phyloP scores from a whole-genome alignment of 64 coral and sea anemone genomes.

The Porites australiensis region DNA sequence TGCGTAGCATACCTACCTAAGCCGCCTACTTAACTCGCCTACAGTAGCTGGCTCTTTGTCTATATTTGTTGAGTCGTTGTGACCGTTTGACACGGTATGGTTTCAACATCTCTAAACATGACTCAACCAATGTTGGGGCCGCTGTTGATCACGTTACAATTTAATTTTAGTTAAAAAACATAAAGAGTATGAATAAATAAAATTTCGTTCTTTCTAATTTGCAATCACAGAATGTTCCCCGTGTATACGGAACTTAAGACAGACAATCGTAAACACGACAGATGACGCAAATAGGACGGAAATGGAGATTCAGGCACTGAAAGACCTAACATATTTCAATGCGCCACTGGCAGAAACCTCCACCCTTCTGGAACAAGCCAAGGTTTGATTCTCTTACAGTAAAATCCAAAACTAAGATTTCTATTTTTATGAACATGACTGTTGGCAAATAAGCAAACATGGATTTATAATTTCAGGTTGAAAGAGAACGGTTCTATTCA shows the following conservation, averaged over 20 bases:
- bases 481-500: not conserved
- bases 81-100: no score
- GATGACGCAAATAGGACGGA: not conserved
- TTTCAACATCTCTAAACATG: no score
- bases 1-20: no score
- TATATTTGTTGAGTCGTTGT: no score
- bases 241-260: constrained; percentile 5
- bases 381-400: not conserved
- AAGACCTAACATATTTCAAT: constrained; percentile 16
- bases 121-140: no score
- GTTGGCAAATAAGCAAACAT: not conserved
- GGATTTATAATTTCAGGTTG: not conserved
- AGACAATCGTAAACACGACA: not conserved
- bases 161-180: no score
- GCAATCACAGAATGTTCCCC: constrained; percentile 11
- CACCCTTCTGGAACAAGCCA: not conserved
- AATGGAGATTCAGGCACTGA: not conserved
- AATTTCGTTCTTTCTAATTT: not conserved
- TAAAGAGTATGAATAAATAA: no score
- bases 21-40: no score
- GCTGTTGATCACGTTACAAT: no score
- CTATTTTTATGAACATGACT: not conserved
- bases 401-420: not conserved
- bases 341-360: constrained; percentile 6
- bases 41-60: no score